Evolutionary conservation across 1,140 invertebrate genomes (phyloP).

Genomic region (Calliphora vicina): DNA sequence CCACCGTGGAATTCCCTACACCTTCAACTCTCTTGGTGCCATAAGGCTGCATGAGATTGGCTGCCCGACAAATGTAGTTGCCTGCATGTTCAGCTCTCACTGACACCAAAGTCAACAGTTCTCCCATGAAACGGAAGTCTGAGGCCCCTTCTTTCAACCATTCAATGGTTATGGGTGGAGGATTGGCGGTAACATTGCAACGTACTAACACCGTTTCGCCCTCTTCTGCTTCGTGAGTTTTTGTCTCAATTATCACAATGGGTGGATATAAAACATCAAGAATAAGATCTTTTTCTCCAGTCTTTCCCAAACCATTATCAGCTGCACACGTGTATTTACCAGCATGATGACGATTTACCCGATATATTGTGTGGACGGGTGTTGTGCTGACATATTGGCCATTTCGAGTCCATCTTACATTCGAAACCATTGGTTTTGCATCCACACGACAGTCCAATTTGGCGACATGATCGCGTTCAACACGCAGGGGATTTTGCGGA

Average conservation of each 20-base stretch:
- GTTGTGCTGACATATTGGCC: constrained; percentile 80
- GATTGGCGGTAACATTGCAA: constrained; percentile 89
- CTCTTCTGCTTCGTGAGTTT: constrained; percentile 80
- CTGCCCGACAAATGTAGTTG: constrained; percentile 85
- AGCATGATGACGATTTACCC: constrained; percentile 81
- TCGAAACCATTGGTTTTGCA: constrained; percentile 83
- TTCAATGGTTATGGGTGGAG: constrained; percentile 78
- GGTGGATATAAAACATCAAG: constrained; percentile 88
- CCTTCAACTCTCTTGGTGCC: constrained; percentile 72
- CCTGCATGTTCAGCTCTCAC: constrained; percentile 84
- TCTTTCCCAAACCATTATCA: constrained; percentile 81
- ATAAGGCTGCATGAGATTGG: constrained; percentile 79
- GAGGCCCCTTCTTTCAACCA: constrained; percentile 87
- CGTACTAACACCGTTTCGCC: constrained; percentile 82
- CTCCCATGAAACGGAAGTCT: constrained; percentile 82
- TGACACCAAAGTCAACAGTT: constrained; percentile 74
- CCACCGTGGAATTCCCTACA: constrained; percentile 77
- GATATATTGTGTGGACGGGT: constrained; percentile 77
- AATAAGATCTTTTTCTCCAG: constrained; percentile 79
- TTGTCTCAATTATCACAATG: constrained; percentile 79
- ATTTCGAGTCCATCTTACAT: constrained; percentile 83
- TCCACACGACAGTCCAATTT: constrained; percentile 86
- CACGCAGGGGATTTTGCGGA: constrained; percentile 85
- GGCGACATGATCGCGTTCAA: constrained; percentile 82
- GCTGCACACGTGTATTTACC: constrained; percentile 87